Base-by-base conservation (phyloP, 2,113 vertebrate species). In the Dicrurus megarhynchus region DNA sequence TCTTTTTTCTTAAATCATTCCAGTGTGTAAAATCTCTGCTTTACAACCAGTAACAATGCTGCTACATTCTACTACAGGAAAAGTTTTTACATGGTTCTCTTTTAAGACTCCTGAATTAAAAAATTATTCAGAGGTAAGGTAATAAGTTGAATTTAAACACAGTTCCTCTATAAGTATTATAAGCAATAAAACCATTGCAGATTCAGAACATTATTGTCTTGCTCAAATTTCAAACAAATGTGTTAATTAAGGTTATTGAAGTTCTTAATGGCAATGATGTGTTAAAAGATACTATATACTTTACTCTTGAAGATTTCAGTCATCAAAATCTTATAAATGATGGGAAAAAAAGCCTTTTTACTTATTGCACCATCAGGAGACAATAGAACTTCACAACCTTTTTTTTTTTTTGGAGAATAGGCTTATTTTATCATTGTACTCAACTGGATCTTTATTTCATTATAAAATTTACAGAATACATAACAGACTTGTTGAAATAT, bases 311-410 rank as follows among this genome's bases (percentile, higher is more conserved):
- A 81, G 33, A 87, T 33, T 84, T 12, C 8, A 68, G 16, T 69
- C 22, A 61, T 41, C 8, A 50, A 57, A 78, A 57, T 74, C 13
- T 73, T 64, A 27, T 77, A 64, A 27, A 5, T 60, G 35, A 53
- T 56, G 4, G 4, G 3, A 4, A 20, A n/a, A 47, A 37, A 39
- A 9, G 2, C 9, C 0, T 12, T 81, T 80, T 49, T 49, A 24
- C 7, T 41, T 76, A 55, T 17, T 39, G 1, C 2, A 55, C 3
- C 7, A 56, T 78, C 14, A 41, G 9, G 8, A 84, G 10, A 44
- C 13, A 55, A 50, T 3, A 52, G 7, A 64, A 35, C 17, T 26
- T 39, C 22, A 49, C 18, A 22, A 4, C 14, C 4, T 23, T 76
- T 64, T 53, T 39, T 41, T n/a, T n/a, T 30, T n/a, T n/a, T n/a